Conservation (phyloP, 2,113 vertebrate genomes). For the Nicator chloris region DNA sequence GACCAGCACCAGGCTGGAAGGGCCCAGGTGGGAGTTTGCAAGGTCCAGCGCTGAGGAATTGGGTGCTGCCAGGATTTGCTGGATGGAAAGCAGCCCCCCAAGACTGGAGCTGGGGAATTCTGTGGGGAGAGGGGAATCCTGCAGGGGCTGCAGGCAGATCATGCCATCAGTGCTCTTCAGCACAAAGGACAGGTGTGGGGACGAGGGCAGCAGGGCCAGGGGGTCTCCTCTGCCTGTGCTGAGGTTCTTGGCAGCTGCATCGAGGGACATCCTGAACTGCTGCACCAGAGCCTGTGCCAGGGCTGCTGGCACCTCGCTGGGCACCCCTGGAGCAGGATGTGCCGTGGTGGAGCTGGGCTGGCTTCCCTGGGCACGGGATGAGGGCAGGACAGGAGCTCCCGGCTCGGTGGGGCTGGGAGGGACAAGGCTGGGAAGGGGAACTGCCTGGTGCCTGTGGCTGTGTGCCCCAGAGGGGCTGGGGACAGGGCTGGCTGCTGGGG, state of each 20-base stretch:
- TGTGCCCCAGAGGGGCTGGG: neutral
- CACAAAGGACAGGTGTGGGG: neutral
- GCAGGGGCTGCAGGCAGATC: slow-evolving; percentile 37
- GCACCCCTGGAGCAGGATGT: fast-evolving
- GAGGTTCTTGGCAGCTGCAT: neutral
- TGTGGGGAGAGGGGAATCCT: neutral
- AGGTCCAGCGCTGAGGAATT: neutral
- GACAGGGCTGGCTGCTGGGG: neutral
- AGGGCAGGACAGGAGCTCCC: neutral
- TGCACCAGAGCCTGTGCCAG: neutral
- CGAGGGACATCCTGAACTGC: fast-evolving
- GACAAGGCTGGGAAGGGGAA: neutral
- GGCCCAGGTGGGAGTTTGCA: neutral
- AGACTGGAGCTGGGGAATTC: neutral
- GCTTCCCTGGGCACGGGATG: fast-evolving
- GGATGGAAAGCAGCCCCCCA: neutral
- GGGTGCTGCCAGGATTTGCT: neutral
- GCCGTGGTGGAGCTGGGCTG: neutral
- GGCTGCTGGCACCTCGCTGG: neutral
- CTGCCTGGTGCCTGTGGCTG: neutral
- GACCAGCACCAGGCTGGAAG: slow-evolving; percentile 22
- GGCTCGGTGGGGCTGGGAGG: neutral
- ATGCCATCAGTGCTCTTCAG: neutral
- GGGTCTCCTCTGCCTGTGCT: neutral
- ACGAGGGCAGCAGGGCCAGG: neutral